Conservation (phyloP, 2,888 invertebrate genomes). For the Eupithecia dodoneata region DNA sequence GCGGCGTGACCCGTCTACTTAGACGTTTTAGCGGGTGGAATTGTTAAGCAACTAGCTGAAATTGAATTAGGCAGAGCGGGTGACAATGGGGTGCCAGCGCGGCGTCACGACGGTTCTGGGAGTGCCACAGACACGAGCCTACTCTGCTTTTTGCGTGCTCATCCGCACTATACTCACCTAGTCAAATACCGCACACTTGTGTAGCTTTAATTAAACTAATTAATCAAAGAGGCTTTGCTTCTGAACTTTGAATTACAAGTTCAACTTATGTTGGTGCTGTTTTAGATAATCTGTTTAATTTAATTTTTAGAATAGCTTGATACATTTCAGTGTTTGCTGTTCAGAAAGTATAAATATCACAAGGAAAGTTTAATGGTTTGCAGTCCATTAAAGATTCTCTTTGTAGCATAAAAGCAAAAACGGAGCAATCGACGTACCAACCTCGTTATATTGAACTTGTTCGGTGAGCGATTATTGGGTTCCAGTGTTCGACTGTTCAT, state of each 20-base stretch:
- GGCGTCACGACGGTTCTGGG: slow-evolving; percentile 19
- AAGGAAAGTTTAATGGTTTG: background rate
- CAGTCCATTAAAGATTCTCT: slow-evolving; percentile 11
- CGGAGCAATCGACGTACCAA: background rate
- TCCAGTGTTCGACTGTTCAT: slow-evolving; percentile 20
- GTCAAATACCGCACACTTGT: slow-evolving; percentile 30
- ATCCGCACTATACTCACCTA: slow-evolving; percentile 43
- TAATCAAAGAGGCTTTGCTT: slow-evolving; percentile 20
- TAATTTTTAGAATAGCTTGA: background rate
- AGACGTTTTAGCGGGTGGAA: slow-evolving; percentile 68
- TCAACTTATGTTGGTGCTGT: slow-evolving; percentile 12
- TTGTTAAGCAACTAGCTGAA: slow-evolving; percentile 71
- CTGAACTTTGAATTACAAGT: slow-evolving; percentile 10
- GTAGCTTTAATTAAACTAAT: slow-evolving; percentile 33
- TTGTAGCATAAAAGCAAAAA: slow-evolving; percentile 9
- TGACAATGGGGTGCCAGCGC: slow-evolving; percentile 48
- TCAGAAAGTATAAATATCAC: background rate
- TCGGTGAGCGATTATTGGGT: slow-evolving; percentile 8
- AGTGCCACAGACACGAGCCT: slow-evolving; percentile 41
- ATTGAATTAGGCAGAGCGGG: slow-evolving; percentile 70
- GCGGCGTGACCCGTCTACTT: slow-evolving; percentile 71
- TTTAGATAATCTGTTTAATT: background rate
- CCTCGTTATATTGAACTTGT: slow-evolving; percentile 8
- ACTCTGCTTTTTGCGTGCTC: slow-evolving; percentile 50
- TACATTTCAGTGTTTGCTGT: background rate